phyloP scores from a whole-genome alignment of 2,888 invertebrate genomes.

The Epirrhoe alternata region DNA sequence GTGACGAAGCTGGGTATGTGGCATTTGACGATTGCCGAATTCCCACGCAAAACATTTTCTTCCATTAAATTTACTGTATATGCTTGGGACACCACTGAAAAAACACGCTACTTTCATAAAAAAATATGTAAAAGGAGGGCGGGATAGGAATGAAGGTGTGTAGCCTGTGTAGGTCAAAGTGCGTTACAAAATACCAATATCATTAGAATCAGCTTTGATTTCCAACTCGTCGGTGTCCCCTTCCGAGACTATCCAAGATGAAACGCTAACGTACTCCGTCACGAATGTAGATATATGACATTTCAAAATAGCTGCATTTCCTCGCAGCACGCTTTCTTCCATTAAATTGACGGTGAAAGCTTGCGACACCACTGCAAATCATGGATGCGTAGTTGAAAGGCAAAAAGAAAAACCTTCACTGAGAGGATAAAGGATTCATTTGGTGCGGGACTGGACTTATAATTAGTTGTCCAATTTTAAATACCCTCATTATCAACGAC shows the following conservation, averaged over 20 bases:
- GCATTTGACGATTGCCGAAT: slow-evolving; percentile 95
- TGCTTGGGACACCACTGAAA: slow-evolving; percentile 94
- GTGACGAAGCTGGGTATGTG: slow-evolving; percentile 97
- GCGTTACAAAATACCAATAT: slow-evolving; percentile 65
- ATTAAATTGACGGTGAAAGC: slow-evolving; percentile 94
- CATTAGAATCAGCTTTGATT: slow-evolving; percentile 74
- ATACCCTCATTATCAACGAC: slow-evolving; percentile 67
- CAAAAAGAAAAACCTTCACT: slow-evolving; percentile 14
- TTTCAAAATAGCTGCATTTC: slow-evolving; percentile 95
- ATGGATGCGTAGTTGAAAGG: slow-evolving; percentile 28
- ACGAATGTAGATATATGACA: slow-evolving; percentile 97
- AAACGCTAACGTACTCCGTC: slow-evolving; percentile 94
- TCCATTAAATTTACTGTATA: slow-evolving; percentile 96
- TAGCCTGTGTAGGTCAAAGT: slow-evolving; percentile 28
- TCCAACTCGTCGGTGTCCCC: slow-evolving; percentile 78
- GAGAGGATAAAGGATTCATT: slow-evolving; percentile 23
- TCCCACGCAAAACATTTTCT: slow-evolving; percentile 95
- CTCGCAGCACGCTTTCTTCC: slow-evolving; percentile 95
- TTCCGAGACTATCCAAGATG: slow-evolving; percentile 94
- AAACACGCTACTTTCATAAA: slow-evolving; percentile 8
- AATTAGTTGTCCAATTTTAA: slow-evolving; percentile 31
- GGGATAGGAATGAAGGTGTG: slow-evolving; percentile 43
- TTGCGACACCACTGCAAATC: slow-evolving; percentile 93
- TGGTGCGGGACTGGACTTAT: slow-evolving; percentile 42
- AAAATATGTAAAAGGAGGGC: background rate